Evolutionary conservation across 2,888 invertebrate genomes (phyloP), one percentile per base, ranked within the genome.

Genomic region (Torymus tubicola): DNA sequence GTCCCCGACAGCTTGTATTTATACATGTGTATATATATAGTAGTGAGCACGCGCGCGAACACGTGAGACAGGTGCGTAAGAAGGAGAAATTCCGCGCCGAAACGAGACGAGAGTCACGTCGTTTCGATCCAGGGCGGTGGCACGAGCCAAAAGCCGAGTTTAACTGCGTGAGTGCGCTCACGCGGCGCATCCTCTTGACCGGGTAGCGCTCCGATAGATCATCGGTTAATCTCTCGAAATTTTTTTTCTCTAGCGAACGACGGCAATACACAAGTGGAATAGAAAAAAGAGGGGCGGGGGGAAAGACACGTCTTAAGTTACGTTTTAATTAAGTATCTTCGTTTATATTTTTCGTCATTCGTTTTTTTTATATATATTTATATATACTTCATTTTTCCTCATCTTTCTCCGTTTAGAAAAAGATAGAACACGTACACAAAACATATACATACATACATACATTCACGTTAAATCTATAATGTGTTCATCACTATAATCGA

Each of bases 301-400:
- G 77, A 82, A 67, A 70, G 65, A 69, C 68, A 42, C 10, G 73
- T 42, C 60, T 80, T 78, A 63, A 81, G 83, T 58, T 80, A 80
- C 65, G 70, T 31, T 74, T 80, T 79, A 71, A 78, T 81, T 81
- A 83, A 83, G 82, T 84, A 83, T 84, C 73, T 81, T 81, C 79
- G 81, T 55, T 65, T 57, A 67, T 77, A 72, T 77, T 67, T 74
- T 74, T 78, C 68, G 69, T 74, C 67, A 52, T 67, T 53, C 63
- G 16, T 14, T 67, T 16, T 69, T 24, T 10, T 4, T 78, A 77
- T 69, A 76, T 77, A 21, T 21, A 21, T 21, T 24, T 10, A 11
- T 78, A 77, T 69, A 76, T 77, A 67, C 42, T 21, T 60, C 18
- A 55, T 68, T 71, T 77, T 74, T 63, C 16, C 21, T 74, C 65